Base-by-base conservation (phyloP, 2,113 vertebrate genomes). In the Pangasianodon gigas region DNA sequence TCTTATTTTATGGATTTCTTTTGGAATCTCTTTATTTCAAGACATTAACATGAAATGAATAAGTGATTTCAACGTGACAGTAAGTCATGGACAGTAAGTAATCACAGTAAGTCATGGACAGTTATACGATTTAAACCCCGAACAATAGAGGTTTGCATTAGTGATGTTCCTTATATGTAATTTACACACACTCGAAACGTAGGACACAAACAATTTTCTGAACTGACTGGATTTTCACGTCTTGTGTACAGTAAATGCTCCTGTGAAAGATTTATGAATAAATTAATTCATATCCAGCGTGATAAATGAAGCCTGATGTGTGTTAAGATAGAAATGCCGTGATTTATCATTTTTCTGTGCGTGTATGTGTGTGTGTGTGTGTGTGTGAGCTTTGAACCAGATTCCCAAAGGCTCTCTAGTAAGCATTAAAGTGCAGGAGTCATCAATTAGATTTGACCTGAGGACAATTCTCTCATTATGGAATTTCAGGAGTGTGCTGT, bases 201-300 rank as follows among this genome's bases (percentile, higher is more conserved):
- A 7, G 32, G 69, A 37, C 16, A 24, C 16, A 11, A 77, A 26
- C 9, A 1, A 26, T 77, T 24, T 10, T 77, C 24, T 10, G 41
- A 46, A 77, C 18, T 46, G 24, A 24, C 71, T 75, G 41, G 37
- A 44, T 29, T 29, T 79, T 46, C 21, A 51, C 46, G 46, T 74
- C 69, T 19, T 52, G 51, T 54, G 79, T 82, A 11, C 8, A 21
- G 16, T 19, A 54, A 54, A 56, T 19, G 8, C 48, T 56, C 6
- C n/a, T 54, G 79, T 82, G 51, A 82, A 82, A 82, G 26, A 82
- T 82, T 82, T 54, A 82, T 82, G 51, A 82, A 82, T 83, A 56
- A 10, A 83, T 83, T 83, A 56, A 56, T 58, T 56, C 51, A 83
- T 83, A 58, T 83, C 52, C 80, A 83, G 51, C 2, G 3, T 83